These are phyloP conservation scores for Mamestra configurata DNA, from an alignment of 1,140 invertebrate genomes.

Conservation along the genomic window DNA sequence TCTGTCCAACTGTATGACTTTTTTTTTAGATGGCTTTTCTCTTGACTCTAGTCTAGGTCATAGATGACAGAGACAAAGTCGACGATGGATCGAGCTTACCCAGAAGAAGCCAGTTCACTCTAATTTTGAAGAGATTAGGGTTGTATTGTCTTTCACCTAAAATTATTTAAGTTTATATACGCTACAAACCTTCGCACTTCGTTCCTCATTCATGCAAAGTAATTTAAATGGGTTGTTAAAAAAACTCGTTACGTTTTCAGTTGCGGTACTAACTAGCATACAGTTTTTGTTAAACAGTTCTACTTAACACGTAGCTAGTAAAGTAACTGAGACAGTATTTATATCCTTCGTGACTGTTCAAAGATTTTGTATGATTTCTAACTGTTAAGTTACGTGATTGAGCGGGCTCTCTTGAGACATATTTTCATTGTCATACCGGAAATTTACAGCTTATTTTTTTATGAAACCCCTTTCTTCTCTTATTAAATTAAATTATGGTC, in stretches of 20 bases:
- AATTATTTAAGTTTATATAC: background rate
- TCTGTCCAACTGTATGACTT: no score
- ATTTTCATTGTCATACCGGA: slow-evolving; percentile 48
- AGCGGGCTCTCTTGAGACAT: slow-evolving; percentile 45
- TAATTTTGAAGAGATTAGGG: no score
- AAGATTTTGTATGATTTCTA: slow-evolving; percentile 47
- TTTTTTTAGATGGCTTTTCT: no score
- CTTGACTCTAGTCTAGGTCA: no score
- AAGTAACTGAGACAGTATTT: slow-evolving; percentile 16
- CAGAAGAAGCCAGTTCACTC: no score
- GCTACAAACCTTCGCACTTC: background rate
- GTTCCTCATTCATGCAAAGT: background rate
- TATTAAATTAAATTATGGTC: no score
- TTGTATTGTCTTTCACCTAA: no score
- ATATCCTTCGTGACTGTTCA: slow-evolving; percentile 19
- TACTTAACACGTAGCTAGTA: slow-evolving; percentile 5
- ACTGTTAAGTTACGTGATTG: slow-evolving; percentile 51
- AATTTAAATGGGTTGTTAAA: slow-evolving; percentile 27
- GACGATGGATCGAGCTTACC: no score
- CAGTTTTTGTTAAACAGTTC: background rate
- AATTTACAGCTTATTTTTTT: slow-evolving; percentile 39
- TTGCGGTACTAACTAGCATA: background rate
- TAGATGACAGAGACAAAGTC: no score
- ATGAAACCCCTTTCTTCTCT: background rate
- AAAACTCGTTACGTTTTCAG: slow-evolving; percentile 14